A percentile compares a stretch with the other conserved stretches of the same genome.
Evolutionary conservation across 2,888 invertebrate genomes (phyloP).

Genomic region (Sceliomorpha sp.): DNA sequence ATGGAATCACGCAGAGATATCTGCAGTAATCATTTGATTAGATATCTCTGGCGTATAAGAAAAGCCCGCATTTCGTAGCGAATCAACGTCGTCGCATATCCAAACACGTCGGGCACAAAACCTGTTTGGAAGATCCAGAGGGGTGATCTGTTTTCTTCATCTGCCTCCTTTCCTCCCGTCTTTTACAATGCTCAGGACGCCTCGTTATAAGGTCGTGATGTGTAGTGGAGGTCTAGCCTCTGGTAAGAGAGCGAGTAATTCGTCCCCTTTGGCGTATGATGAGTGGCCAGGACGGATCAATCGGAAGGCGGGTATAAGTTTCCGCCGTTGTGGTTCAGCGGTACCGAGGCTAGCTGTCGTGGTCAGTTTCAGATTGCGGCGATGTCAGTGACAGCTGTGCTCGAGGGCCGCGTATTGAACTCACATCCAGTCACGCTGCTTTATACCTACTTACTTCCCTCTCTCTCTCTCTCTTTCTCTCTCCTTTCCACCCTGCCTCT

Average conservation of each 20-base stretch:
- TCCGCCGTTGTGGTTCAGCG: slow-evolving; percentile 76
- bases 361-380: slow-evolving; percentile 80
- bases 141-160: too few relatives aligned
- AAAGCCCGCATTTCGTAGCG: too few relatives aligned
- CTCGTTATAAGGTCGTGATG: slow-evolving; percentile 52
- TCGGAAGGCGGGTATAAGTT: slow-evolving; percentile 79
- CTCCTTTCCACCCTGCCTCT: slow-evolving; percentile 42
- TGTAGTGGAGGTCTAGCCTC: slow-evolving; percentile 17
- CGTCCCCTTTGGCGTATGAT: slow-evolving; percentile 77
- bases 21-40: too few relatives aligned
- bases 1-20: too few relatives aligned
- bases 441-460: slow-evolving; percentile 75
- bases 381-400: slow-evolving; percentile 78
- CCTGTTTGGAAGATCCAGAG: too few relatives aligned
- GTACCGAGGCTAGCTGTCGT: slow-evolving; percentile 76
- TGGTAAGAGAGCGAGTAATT: slow-evolving; percentile 65
- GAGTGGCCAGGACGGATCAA: slow-evolving; percentile 79
- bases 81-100: too few relatives aligned
- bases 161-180: slow-evolving; percentile 19
- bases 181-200: slow-evolving; percentile 42
- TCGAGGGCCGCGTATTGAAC: slow-evolving; percentile 78
- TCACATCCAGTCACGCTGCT: slow-evolving; percentile 78
- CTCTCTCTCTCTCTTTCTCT: slow-evolving; percentile 11
- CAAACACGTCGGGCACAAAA: too few relatives aligned
- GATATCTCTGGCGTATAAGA: too few relatives aligned